phyloP scores from a whole-genome alignment of 92 coral and sea anemone species.

The Heliopora coerulea region DNA sequence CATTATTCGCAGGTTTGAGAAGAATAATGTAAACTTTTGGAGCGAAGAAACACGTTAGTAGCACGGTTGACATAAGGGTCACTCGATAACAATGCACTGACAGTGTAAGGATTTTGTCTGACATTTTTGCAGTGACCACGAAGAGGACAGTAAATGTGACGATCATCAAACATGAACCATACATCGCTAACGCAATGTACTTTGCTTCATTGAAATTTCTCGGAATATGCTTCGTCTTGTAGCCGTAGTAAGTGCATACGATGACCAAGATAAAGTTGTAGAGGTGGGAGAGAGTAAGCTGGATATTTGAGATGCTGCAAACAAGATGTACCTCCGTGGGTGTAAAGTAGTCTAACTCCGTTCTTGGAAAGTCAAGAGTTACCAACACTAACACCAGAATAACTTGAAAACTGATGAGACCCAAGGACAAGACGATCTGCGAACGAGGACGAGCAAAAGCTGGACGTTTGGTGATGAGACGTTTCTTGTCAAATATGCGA shows the following conservation, averaged over 20 bases:
- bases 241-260: constrained; percentile 85
- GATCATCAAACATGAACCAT: constrained; percentile 79
- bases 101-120: constrained; percentile 48
- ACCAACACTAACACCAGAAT: constrained; percentile 63
- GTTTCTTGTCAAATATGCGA: constrained; percentile 78
- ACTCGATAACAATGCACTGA: constrained; percentile 54
- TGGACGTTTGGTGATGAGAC: constrained; percentile 67
- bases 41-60: constrained; percentile 69
- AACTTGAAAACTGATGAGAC: constrained; percentile 73
- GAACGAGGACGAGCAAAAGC: constrained; percentile 68
- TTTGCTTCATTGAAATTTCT: constrained; percentile 92
- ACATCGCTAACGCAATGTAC: constrained; percentile 90
- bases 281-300: constrained; percentile 77
- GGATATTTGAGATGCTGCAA: constrained; percentile 65
- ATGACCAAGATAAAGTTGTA: constrained; percentile 77
- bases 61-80: constrained; percentile 70
- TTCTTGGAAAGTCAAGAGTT: constrained; percentile 61
- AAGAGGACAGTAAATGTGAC: constrained; percentile 70
- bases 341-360: constrained; percentile 56
- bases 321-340: constrained; percentile 56
- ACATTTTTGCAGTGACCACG: constrained; percentile 57
- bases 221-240: constrained; percentile 82
- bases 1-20: constrained; percentile 72
- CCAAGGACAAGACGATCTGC: constrained; percentile 70
- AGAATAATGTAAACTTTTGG: constrained; percentile 81